Evolutionary conservation across 2,113 vertebrate species (phyloP).

Genomic region (Mastomys coucha): DNA sequence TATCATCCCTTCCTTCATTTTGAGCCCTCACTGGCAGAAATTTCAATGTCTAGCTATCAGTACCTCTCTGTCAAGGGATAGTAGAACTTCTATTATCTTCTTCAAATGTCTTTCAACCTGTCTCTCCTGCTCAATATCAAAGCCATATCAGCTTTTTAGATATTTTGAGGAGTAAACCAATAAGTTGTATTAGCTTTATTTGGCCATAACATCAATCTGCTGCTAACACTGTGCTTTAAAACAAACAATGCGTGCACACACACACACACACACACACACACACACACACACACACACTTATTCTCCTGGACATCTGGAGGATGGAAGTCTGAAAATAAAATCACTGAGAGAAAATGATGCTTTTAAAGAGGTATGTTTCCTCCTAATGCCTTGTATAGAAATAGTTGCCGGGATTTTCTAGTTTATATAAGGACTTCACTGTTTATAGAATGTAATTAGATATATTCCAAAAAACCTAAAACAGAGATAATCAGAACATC

Average conservation of each 20-base stretch:
- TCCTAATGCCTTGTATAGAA: background rate
- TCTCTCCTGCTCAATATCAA: background rate
- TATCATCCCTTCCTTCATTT: background rate
- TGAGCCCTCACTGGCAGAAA: background rate
- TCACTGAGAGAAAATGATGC: too few relatives aligned
- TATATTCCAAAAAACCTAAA: background rate
- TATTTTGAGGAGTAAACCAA: background rate
- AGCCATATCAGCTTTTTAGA: background rate
- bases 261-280: background rate
- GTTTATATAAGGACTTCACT: background rate
- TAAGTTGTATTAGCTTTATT: background rate
- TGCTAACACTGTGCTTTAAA: background rate
- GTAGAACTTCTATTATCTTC: background rate
- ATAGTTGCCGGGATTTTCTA: background rate
- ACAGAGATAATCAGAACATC: background rate
- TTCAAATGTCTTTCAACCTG: background rate
- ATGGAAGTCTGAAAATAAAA: background rate
- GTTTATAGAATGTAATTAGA: background rate
- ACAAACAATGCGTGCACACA: too few relatives aligned
- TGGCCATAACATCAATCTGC: background rate
- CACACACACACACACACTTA: background rate
- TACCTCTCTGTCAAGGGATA: background rate
- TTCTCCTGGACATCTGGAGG: background rate
- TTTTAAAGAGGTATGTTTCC: background rate
- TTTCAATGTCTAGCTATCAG: background rate